Base-by-base conservation (phyloP, 2,797 vertebrate species). In the Gadopsis marmoratus region DNA sequence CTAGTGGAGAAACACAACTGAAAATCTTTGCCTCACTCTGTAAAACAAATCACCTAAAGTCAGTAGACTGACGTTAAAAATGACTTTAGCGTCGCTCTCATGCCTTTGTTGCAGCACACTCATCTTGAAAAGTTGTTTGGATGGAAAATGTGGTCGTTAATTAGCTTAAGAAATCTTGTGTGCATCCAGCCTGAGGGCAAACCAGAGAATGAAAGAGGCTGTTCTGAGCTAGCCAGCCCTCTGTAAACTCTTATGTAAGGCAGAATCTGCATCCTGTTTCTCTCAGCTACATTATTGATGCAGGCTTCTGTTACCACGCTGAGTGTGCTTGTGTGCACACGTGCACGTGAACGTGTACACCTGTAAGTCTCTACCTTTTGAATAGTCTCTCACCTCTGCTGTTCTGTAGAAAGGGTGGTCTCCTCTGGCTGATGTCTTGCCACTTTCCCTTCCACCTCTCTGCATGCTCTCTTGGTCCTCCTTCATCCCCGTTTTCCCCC, bases 231-330 rank as follows among this genome's bases (percentile, higher is more conserved):
- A 81, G 87, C 89, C 85, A 83, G 89, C 76, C 79, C 85, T 86
- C 87, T 71, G 88, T 90, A 90, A 90, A 91, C 83, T 80, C 91
- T 94, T 94, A 96, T 93, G 95, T 92, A 95, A 93, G 93, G 81
- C 81, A 63, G 71, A 88, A 87, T 82, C 82, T 93, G 83, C 88
- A 84, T 90, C 88, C 88, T 89, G 88, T 91, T 91, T 79, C 92
- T 86, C 84, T 80, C 75, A 50, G 83, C 86, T 93, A 88, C 93
- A 92, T 94, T 92, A 94, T 91, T 94, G 91, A 92, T 93, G 91
- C 62, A 50, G 83, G 84, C 78, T 91, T 93, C 82, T 86, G 86
- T 93, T 92, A 78, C 86, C 87, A 75, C 41, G 33, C 75, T 5
- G 64, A 48, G 74, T 53, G 76, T 67, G 68, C 81, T 45, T 82